Base-by-base conservation (phyloP, 2,113 vertebrate species). In the Hepsetus odoe region DNA sequence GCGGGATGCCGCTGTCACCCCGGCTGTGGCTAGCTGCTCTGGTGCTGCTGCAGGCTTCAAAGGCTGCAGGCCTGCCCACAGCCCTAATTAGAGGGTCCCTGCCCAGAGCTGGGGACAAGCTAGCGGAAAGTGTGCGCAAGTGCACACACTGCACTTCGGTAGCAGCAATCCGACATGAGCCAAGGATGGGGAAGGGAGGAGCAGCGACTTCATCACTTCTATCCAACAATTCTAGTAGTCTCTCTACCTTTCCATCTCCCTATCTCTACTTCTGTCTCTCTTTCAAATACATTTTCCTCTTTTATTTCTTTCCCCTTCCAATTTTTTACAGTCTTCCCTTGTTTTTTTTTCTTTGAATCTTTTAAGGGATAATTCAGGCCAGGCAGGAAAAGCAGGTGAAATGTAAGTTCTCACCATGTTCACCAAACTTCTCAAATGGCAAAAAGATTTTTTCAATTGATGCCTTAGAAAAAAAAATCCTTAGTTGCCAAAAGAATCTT, bases 121-220 rank as follows among this genome's bases (percentile, higher is more conserved):
- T 68, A 83, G 83, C 73, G 80, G 85, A 86, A 86, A 86, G 81
- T 86, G 81, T 81, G 81, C 74, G 80, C 83, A 85, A 85, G 79
- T 83, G 83, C 71, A 86, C 77, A 82, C 72, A 79, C 69, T 69
- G 72, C 61, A 71, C 81, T 85, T 78, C 74, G 59, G 77, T 82
- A 80, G 80, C 74, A 76, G 56, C 46, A 22, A 62, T 68, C 80
- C 72, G 80, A 82, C 73, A 76, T 73, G 79, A 61, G 72, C 79
- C 22, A 55, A 16, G 65, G 82, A 80, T 70, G n/a, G n/a, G n/a
- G 77, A 74, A 83, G 79, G 82, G 81, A 83, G 81, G 74, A 71
- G 76, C 40, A 77, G 71, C 62, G 30, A 79, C 77, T 58, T 72
- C 69, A 72, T 72, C 68, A 79, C 28, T 65, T 72, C 68, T 79